Conservation (phyloP, 2,888 invertebrate species). For the Euclidia mi region DNA sequence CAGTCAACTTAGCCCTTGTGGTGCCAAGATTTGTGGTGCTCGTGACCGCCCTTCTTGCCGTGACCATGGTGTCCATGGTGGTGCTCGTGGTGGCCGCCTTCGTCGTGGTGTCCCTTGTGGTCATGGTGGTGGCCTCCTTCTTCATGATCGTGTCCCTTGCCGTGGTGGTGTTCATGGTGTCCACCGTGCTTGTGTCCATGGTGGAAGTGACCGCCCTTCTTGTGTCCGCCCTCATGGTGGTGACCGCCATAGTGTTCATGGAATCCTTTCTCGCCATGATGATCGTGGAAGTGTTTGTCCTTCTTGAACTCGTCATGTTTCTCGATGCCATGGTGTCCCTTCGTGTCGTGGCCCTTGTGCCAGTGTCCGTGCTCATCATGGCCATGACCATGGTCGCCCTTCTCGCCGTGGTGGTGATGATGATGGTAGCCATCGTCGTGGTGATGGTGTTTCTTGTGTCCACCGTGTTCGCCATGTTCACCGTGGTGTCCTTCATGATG, state of each 20-base stretch:
- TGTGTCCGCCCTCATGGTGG: conserved; percentile 94
- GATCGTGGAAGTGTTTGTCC: conserved; percentile 96
- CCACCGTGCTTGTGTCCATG: conserved; percentile 94
- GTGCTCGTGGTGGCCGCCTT: conserved; percentile 94
- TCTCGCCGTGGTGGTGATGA: conserved; percentile 91
- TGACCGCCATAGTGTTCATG: conserved; percentile 94
- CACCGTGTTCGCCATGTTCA: conserved; percentile 90
- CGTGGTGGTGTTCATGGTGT: conserved; percentile 94
- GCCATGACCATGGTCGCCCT: conserved; percentile 90
- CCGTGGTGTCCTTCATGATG: conserved; percentile 91
- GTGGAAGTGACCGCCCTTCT: conserved; percentile 95
- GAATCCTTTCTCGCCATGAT: conserved; percentile 94
- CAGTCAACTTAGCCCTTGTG: conserved; percentile 82
- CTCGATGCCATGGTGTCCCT: conserved; percentile 95
- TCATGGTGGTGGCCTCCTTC: conserved; percentile 94
- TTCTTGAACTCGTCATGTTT: conserved; percentile 96
- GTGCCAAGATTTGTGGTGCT: conserved; percentile 94
- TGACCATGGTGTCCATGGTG: conserved; percentile 93
- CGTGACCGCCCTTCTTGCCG: conserved; percentile 94
- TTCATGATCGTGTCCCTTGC: conserved; percentile 94
- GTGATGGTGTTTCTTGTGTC: conserved; percentile 91
- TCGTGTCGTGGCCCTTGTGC: conserved; percentile 95
- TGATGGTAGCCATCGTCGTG: conserved; percentile 92
- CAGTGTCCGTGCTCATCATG: conserved; percentile 91
- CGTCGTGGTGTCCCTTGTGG: conserved; percentile 94